Percentiles rank a stretch among this genome's conserved stretches.
phyloP scores from a whole-genome alignment of 2,113 vertebrate species.

The Epinephelus moara region DNA sequence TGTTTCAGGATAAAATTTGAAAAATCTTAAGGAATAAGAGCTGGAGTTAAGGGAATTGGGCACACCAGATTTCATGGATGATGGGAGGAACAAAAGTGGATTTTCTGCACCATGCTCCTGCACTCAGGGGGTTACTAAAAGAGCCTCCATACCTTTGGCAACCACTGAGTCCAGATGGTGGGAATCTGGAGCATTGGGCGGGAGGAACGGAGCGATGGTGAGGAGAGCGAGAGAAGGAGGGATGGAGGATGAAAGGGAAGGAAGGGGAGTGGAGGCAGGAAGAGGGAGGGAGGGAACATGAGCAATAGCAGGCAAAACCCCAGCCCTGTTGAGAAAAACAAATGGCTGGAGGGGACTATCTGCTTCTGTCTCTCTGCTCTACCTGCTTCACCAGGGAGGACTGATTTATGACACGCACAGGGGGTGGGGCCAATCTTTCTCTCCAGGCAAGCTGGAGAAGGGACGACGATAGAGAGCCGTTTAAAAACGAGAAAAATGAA shows the following conservation, averaged over 20 bases:
- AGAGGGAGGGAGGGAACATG: constrained; percentile 22
- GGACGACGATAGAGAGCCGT: background rate
- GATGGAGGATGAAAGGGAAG: constrained; percentile 65
- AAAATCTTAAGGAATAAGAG: constrained; percentile 44
- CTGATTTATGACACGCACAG: constrained; percentile 55
- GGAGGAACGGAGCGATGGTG: constrained; percentile 46
- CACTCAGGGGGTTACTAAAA: constrained; percentile 71
- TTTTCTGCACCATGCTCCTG: constrained; percentile 74
- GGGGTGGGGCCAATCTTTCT: constrained; percentile 16
- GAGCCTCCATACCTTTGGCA: constrained; percentile 81
- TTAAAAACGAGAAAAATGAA: constrained; percentile 35
- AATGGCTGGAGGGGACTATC: constrained; percentile 62
- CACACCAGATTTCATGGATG: constrained; percentile 71
- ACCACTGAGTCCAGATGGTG: constrained; percentile 80
- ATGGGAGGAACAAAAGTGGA: constrained; percentile 74
- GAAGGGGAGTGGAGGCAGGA: constrained; percentile 23
- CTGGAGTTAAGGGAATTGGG: constrained; percentile 44
- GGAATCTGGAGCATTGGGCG: constrained; percentile 78
- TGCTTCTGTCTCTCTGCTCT: constrained; percentile 44
- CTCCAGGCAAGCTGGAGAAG: constrained; percentile 9
- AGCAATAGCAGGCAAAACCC: constrained; percentile 61
- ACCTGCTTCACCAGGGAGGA: constrained; percentile 48
- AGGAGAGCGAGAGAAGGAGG: constrained; percentile 32
- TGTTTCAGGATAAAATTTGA: constrained; percentile 35
- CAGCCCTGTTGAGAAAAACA: constrained; percentile 70